phyloP scores from a whole-genome alignment of 2,113 vertebrate species.

The Calonectris borealis region DNA sequence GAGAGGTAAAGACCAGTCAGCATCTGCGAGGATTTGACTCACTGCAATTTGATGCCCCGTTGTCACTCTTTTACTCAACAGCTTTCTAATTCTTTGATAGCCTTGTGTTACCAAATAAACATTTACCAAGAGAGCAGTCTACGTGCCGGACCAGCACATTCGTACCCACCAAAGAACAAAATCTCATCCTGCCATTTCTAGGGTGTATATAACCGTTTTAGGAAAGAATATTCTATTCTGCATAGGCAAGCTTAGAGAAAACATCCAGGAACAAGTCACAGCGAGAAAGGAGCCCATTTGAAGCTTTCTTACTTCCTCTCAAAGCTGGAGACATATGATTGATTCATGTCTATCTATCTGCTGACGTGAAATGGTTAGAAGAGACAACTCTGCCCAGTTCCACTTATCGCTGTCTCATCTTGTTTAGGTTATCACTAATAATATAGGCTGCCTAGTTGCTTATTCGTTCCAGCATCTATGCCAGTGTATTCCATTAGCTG shows the following conservation, averaged over 20 bases:
- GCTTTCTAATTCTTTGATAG: background rate
- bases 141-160: background rate
- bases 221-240: background rate
- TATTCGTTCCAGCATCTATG: background rate
- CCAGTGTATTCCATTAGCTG: slow-evolving; percentile 19
- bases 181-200: background rate
- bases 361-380: background rate
- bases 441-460: background rate
- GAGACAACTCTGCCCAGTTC: background rate
- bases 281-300: background rate
- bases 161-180: background rate
- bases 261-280: background rate
- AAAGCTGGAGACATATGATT: background rate
- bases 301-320: background rate
- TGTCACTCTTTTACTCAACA: background rate
- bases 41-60: too few species aligned
- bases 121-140: rapidly evolving
- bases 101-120: rapidly evolving
- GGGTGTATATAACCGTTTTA: background rate
- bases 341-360: background rate
- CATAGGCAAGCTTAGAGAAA: background rate
- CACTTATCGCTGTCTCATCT: background rate
- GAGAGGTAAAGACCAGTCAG: background rate
- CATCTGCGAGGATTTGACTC: background rate
- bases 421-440: background rate